Evolutionary conservation across 2,888 invertebrate genomes (phyloP), one percentile per base, ranked within the genome.

Genomic region (Teinopalpus imperialis): DNA sequence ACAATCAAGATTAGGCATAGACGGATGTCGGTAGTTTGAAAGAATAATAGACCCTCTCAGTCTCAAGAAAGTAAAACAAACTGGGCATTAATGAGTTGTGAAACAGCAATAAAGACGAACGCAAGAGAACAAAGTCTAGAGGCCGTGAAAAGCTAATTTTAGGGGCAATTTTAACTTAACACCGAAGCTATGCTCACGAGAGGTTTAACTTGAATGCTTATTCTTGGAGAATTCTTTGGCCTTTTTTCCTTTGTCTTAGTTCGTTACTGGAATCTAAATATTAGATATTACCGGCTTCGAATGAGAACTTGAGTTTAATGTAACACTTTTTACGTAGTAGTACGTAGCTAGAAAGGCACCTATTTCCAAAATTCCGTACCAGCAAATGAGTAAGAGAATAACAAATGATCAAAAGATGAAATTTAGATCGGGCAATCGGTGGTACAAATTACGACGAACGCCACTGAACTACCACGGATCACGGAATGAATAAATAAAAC

Each of bases 81-180:
- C 35, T 36, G 24, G n/a, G 40, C 41, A 35, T 47, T 47, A 47
- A 47, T 41, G 46, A 47, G 35, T 47, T 47, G 35, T 30, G 46
- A 47, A 47, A 47, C 41, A 47, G 41, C 36, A 41, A 47, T 47
- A 47, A 47, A 47, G 46, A 24, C 13, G 26, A 34, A 36, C 35
- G 30, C 46, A 41, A 41, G 36, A 30, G 43, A 36, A 12, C 7
- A 21, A 46, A 26, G 23, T 24, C 40, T 46, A 29, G 27, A 32
- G 23, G 39, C 32, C 41, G 35, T 18, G 46, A 26, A 46, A 36
- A 30, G 46, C 46, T 46, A 46, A 46, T 46, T 46, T 46, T 41
- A 35, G 41, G 35, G 41, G 41, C 46, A 41, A 46, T 41, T 41
- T 41, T 41, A 46, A 46, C 30, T 46, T 35, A 41, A 46, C 41